These are phyloP conservation scores for Spicauda simplicius DNA, from an alignment of 2,888 invertebrate species.

Conservation along the genomic window DNA sequence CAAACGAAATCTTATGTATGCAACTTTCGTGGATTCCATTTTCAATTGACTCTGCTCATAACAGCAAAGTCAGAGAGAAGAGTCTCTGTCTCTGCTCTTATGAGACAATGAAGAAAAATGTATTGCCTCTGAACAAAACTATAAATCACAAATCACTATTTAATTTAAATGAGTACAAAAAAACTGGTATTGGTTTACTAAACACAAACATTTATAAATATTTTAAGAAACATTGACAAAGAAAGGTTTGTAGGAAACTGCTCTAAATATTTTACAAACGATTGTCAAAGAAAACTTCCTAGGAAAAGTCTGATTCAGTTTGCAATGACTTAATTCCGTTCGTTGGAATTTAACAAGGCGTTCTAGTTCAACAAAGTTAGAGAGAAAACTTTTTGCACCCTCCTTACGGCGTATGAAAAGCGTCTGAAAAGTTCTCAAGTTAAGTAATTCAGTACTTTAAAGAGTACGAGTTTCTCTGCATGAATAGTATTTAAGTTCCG, in stretches of 20 bases:
- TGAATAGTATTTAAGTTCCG: conserved; percentile 2
- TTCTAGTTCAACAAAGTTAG: conserved; percentile 16
- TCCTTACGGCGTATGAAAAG: conserved; percentile 16
- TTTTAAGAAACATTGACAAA: not conserved
- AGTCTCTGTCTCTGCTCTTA: too few species aligned
- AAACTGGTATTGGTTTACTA: too few species aligned
- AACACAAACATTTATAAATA: not conserved
- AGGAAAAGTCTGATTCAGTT: conserved; percentile 1
- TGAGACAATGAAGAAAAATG: too few species aligned
- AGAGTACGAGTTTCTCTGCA: conserved; percentile 9
- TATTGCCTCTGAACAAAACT: too few species aligned
- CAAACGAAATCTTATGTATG: too few species aligned
- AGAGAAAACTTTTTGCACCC: conserved; percentile 8
- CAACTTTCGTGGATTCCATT: too few species aligned
- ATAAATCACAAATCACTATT: too few species aligned
- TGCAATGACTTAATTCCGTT: not conserved
- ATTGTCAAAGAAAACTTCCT: not conserved
- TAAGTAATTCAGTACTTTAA: conserved; percentile 28
- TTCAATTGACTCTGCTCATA: too few species aligned
- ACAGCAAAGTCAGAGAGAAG: too few species aligned
- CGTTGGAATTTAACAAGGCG: conserved; percentile 20
- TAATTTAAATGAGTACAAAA: too few species aligned
- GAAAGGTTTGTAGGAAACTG: not conserved
- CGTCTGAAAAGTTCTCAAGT: conserved; percentile 28
- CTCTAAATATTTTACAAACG: not conserved